Evolutionary conservation across 2,797 vertebrate species (phyloP).

Genomic region (Pseudotriccus pelzelni): DNA sequence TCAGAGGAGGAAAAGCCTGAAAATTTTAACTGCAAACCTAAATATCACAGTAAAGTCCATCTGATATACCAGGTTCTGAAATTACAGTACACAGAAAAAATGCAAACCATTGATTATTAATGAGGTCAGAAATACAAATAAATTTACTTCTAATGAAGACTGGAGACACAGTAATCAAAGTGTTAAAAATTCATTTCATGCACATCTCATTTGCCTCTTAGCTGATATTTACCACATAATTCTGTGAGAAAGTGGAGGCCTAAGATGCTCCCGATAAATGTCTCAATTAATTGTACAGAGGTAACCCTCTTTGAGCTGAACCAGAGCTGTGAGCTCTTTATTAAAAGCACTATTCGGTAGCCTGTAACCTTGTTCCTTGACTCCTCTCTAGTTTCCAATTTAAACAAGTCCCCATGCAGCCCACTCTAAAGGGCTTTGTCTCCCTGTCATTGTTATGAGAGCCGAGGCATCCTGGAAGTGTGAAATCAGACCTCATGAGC

Average conservation of each 20-base stretch:
- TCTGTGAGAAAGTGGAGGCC: slow-evolving; percentile 87
- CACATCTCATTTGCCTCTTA: slow-evolving; percentile 83
- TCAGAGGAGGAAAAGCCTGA: slow-evolving; percentile 7
- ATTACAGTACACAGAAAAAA: slow-evolving; percentile 48
- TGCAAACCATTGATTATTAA: slow-evolving; percentile 67
- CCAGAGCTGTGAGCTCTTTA: slow-evolving; percentile 89
- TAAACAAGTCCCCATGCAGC: slow-evolving; percentile 90
- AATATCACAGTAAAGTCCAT: slow-evolving; percentile 50
- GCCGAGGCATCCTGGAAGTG: slow-evolving; percentile 85
- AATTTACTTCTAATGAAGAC: slow-evolving; percentile 77
- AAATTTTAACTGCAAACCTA: slow-evolving; percentile 60
- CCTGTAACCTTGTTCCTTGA: slow-evolving; percentile 97
- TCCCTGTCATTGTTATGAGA: slow-evolving; percentile 90
- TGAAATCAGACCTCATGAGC: slow-evolving; percentile 93
- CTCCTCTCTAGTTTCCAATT: slow-evolving; percentile 92
- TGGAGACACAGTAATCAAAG: slow-evolving; percentile 78
- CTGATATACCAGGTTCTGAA: slow-evolving; percentile 49
- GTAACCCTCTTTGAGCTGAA: slow-evolving; percentile 82
- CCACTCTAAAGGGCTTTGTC: slow-evolving; percentile 92
- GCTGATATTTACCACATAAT: slow-evolving; percentile 91
- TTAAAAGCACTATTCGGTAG: slow-evolving; percentile 89
- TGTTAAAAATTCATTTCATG: slow-evolving; percentile 82
- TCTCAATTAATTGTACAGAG: slow-evolving; percentile 94
- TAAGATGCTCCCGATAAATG: slow-evolving; percentile 96
- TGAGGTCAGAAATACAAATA: slow-evolving; percentile 76